These are phyloP conservation scores for Fragum whitleyi DNA, from an alignment of 2,888 invertebrate species.

Conservation along the genomic window DNA sequence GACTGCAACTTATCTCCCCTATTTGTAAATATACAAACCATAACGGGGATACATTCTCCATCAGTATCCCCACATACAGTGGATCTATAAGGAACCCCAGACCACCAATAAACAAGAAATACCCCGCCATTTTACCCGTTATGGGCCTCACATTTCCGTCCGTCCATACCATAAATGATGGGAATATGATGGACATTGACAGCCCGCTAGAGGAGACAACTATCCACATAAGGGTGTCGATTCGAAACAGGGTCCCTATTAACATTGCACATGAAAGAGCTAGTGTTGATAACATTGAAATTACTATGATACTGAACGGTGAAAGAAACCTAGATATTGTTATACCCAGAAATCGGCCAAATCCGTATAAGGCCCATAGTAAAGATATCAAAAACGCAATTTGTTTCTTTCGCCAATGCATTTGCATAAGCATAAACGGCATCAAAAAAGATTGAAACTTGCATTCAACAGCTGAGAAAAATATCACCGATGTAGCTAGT, in stretches of 20 bases:
- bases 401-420: conserved; percentile 76
- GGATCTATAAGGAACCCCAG: conserved; percentile 47
- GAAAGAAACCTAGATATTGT: conserved; percentile 80
- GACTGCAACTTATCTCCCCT: background rate
- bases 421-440: conserved; percentile 80
- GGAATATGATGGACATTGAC: conserved; percentile 37
- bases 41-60: conserved; percentile 41
- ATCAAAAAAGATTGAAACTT: conserved; percentile 84
- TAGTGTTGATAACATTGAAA: conserved; percentile 8
- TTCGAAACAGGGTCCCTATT: conserved; percentile 1
- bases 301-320: conserved; percentile 79
- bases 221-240: conserved; percentile 32
- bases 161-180: conserved; percentile 50
- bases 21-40: conserved; percentile 37
- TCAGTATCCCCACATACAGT: conserved; percentile 36
- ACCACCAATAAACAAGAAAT: conserved; percentile 26
- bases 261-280: conserved; percentile 18
- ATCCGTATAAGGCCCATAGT: conserved; percentile 84
- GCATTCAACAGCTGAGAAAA: conserved; percentile 84
- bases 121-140: conserved; percentile 39
- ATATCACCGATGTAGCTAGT: conserved; percentile 81
- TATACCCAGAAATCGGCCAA: conserved; percentile 82
- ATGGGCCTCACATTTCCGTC: conserved; percentile 35
- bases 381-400: conserved; percentile 82
- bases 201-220: conserved; percentile 34